A percentile compares a stretch with the other conserved stretches of the same genome.
Evolutionary conservation across 1,140 invertebrate genomes (phyloP).

Genomic region (Melitaea cinxia): DNA sequence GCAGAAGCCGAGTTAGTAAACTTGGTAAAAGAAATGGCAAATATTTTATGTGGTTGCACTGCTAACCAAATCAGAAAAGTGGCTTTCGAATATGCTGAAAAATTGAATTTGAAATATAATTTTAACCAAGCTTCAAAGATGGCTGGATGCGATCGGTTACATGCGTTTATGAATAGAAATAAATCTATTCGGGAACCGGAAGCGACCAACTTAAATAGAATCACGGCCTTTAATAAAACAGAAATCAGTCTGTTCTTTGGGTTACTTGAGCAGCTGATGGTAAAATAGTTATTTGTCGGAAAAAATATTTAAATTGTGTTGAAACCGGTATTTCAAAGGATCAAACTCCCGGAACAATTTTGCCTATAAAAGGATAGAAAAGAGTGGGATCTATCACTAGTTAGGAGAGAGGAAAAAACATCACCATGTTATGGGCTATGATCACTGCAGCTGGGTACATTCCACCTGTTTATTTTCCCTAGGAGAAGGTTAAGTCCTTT

Average conservation of each 20-base stretch:
- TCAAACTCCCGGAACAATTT: conserved; percentile 41
- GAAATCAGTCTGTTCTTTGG: conserved; percentile 48
- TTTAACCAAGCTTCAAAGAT: conserved; percentile 48
- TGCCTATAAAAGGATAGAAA: conserved; percentile 44
- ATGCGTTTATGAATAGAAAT: conserved; percentile 45
- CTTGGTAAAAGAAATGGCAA: too few relatives aligned
- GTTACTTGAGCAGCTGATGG: conserved; percentile 45
- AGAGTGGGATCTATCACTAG: conserved; percentile 50
- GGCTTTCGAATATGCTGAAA: conserved; percentile 48
- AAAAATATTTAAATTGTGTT: conserved; percentile 53
- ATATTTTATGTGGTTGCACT: too few relatives aligned
- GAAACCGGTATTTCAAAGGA: conserved; percentile 51
- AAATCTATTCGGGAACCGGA: conserved; percentile 46
- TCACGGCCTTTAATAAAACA: conserved; percentile 39
- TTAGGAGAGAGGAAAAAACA: conserved; percentile 58
- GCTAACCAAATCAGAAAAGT: conserved; percentile 50
- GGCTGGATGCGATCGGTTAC: conserved; percentile 44
- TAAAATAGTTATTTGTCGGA: conserved; percentile 37
- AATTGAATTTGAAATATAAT: conserved; percentile 48
- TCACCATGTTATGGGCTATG: conserved; percentile 48
- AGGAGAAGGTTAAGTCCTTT: conserved; percentile 45
- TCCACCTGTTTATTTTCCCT: conserved; percentile 67
- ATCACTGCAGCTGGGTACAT: conserved; percentile 25
- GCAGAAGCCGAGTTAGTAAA: too few relatives aligned
- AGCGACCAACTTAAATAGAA: conserved; percentile 50